Evolutionary conservation across 2,797 vertebrate genomes (phyloP).

Genomic region (Dryobates pubescens): DNA sequence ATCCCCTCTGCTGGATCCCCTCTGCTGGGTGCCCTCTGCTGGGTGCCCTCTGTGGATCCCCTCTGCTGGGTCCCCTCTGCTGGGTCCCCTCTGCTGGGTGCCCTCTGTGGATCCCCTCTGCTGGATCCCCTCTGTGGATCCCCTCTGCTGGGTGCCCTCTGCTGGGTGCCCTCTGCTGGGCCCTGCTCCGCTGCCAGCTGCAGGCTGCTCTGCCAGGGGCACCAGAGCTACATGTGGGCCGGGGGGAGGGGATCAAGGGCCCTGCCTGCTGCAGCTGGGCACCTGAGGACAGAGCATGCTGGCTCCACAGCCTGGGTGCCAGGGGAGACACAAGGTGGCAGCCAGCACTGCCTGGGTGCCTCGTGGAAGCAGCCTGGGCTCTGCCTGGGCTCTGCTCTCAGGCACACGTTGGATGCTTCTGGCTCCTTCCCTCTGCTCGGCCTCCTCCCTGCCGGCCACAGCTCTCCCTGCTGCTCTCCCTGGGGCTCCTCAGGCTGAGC

Average conservation of each 20-base stretch:
- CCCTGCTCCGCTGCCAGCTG: not conserved
- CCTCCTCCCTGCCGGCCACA: not conserved
- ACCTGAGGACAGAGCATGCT: not conserved
- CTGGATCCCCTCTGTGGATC: too few species aligned
- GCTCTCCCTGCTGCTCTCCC: not conserved
- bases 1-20: too few species aligned
- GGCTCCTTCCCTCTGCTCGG: not conserved
- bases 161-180: fast-evolving
- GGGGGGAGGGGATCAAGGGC: not conserved
- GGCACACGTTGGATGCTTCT: not conserved
- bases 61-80: too few species aligned
- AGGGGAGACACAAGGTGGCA: constrained; percentile 52
- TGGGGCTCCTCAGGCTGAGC: not conserved
- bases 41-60: too few species aligned
- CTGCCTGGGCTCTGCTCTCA: not conserved
- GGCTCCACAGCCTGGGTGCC: constrained; percentile 3
- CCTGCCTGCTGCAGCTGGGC: not conserved
- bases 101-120: too few species aligned
- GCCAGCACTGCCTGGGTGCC: not conserved
- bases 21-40: too few species aligned
- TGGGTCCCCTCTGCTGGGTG: too few species aligned
- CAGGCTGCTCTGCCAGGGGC: not conserved
- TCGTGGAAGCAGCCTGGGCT: not conserved
- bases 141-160: too few species aligned
- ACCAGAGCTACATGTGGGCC: not conserved